phyloP scores from a whole-genome alignment of 1,140 invertebrate species.

The Drosophila neocordata region DNA sequence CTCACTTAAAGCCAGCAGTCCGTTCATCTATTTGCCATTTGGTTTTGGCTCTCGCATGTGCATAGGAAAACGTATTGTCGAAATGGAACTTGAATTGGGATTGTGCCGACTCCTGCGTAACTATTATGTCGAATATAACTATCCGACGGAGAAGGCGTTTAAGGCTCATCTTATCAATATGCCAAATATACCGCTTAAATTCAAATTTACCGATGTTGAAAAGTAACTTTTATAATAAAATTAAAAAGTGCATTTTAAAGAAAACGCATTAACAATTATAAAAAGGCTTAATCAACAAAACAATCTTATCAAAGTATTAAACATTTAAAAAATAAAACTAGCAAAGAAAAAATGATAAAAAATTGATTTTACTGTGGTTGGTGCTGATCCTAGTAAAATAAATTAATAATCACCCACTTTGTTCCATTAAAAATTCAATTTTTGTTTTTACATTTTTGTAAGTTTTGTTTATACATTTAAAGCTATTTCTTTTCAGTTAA shows the following conservation, averaged over 20 bases:
- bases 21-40: constrained; percentile 85
- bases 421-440: too few relatives aligned
- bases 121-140: constrained; percentile 84
- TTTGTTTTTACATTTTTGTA: background rate
- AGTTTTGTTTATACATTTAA: constrained; percentile 67
- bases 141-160: constrained; percentile 63
- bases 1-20: constrained; percentile 65
- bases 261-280: background rate
- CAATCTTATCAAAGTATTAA: background rate
- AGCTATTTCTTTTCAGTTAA: constrained; percentile 70
- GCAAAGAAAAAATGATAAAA: too few relatives aligned
- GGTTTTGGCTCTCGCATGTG: constrained; percentile 86
- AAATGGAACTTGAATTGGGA: constrained; percentile 88
- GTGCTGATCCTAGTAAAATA: too few relatives aligned
- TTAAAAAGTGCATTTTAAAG: background rate
- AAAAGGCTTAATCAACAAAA: too few relatives aligned
- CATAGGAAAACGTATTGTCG: constrained; percentile 87
- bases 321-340: background rate
- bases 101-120: constrained; percentile 85
- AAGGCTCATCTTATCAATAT: constrained; percentile 52
- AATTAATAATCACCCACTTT: too few relatives aligned
- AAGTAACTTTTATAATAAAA: background rate
- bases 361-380: constrained; percentile 12
- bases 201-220: constrained; percentile 70
- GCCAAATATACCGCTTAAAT: constrained; percentile 76